Base-by-base conservation (phyloP, 2,113 vertebrate species). In the Ciconia boyciana region DNA sequence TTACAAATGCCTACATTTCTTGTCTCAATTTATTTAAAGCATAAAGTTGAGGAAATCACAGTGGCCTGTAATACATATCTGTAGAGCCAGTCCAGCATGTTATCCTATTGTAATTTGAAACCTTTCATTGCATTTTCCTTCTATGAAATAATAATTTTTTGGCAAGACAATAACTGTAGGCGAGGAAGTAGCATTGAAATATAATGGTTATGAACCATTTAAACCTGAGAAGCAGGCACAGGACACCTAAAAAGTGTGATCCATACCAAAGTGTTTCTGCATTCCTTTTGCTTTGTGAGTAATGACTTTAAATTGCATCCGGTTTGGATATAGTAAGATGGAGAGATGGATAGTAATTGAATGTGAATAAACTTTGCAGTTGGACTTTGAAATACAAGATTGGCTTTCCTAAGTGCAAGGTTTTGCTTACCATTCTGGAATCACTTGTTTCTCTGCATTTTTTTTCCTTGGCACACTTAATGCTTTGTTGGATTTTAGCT, bases 291-390 rank as follows among this genome's bases (percentile, higher is more conserved):
- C 54, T 90, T 93, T 79, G 12, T 93, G 89, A 97, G 89, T 95
- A 98, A 95, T 71, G 61, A 94, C 81, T 93, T 97, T 93, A 97
- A 97, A 97, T 97, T 97, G 61, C 89, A 90, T 98, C 82, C 76
- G 25, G 72, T 96, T 97, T 96, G 49, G 84, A 87, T 89, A 70
- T 75, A 87, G 87, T 95, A 98, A 96, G 91, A 96, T 96, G 96
- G 81, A 97, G 93, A 96, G 80, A 87, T 86, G 82, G 58, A 74
- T 52, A 95, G 77, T 95, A 97, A 96, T 83, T 97, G 72, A 93
- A 97, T 92, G 90, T 93, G 89, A 98, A 96, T 86, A 52, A 91
- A 95, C 94, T 96, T 95, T 95, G 43, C 84, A 81, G 81, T 51
- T 97, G 69, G 54, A 93, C 94, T 93, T 97, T 44, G 86, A 97